Evolutionary conservation across 2,888 invertebrate genomes (phyloP), one percentile per base, ranked within the genome.

Genomic region (Sthenelais limicola): DNA sequence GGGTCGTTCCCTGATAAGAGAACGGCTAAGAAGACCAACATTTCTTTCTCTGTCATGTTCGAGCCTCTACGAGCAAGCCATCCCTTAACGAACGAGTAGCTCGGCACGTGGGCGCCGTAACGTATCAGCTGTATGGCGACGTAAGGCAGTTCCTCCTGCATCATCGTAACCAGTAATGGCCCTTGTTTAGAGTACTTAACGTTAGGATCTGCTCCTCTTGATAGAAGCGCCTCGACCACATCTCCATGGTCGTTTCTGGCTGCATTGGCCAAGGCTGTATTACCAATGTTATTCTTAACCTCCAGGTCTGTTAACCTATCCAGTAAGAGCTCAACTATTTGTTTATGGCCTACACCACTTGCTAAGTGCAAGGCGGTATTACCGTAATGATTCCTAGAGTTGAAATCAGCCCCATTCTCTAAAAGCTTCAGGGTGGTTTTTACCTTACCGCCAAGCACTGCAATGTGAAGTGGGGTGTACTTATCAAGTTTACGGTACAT

Each of bases 281-380:
- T 56, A 3, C 56, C 56, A 2, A 32, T 30, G 15, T 32, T 33
- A 35, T 56, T 56, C 3, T 15, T 32, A 35, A 21, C 32, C 28
- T 56, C 56, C 30, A 56, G 9, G 3, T 12, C 5, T 1, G 56
- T 35, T 4, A 15, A 32, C 12, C 33, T 15, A 4, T 32, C 30
- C 33, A 56, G 30, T 15, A 56, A 35, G 3, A 28, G 33, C 32
- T 21, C 2, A 35, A 56, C n/a, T 35, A 56, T 32, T 35, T 56
- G 33, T 1, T 15, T n/a, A 32, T 56, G 30, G 3, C 56, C 56
- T n/a, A 56, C 35, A 18, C 56, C 56, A 1, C 33, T 35, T 35
- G 56, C 56, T 24, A 56, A 15, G 56, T 56, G 56, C 56, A 56
- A 35, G 9, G 56, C n/a, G 56, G 33, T 15, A 35, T 56, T 56